These are phyloP conservation scores for Peromyscus maniculatus DNA, from an alignment of 2,113 vertebrate species.

Conservation along the genomic window DNA sequence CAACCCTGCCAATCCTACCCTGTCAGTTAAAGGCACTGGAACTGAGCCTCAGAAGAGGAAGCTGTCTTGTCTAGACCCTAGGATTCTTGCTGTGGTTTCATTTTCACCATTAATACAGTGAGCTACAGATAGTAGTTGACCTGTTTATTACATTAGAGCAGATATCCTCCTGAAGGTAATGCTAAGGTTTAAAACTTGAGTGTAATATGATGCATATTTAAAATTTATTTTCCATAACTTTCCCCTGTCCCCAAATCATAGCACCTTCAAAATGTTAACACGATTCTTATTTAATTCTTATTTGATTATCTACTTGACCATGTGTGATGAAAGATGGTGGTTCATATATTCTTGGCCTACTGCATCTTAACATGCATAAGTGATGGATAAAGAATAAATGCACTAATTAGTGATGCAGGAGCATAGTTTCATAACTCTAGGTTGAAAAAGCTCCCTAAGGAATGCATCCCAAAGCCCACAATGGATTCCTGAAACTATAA, in stretches of 20 bases:
- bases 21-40: not conserved
- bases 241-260: not conserved
- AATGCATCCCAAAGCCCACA: not conserved
- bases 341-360: not conserved
- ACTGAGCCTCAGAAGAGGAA: not conserved
- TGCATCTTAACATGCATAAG: not conserved
- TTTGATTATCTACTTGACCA: not conserved
- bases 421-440: not conserved
- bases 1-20: not conserved
- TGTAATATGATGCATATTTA: not conserved
- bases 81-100: not conserved
- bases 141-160: not conserved
- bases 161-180: not conserved
- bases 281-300: not conserved
- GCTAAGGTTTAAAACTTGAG: not conserved
- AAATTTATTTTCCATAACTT: not conserved
- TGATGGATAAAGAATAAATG: not conserved
- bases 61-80: not conserved
- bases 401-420: not conserved
- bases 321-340: accelerated
- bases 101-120: not conserved
- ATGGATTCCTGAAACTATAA: not conserved
- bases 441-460: not conserved
- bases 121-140: not conserved
- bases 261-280: not conserved